Base-by-base conservation (phyloP, 2,113 vertebrate genomes). In the Artemisiospiza belli region DNA sequence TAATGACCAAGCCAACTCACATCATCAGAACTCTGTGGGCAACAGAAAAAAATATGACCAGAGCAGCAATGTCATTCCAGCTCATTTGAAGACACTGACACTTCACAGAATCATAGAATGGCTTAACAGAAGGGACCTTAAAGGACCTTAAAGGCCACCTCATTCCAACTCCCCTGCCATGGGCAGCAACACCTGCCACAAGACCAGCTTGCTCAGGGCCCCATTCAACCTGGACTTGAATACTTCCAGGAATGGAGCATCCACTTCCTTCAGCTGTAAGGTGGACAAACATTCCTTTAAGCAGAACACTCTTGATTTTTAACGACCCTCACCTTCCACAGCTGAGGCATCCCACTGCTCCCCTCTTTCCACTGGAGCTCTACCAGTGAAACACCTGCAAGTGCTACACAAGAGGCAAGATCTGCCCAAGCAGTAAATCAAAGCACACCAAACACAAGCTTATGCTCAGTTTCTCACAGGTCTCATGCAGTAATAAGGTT, bases 21-120 rank as follows among this genome's bases (percentile, higher is more conserved):
- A 57, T 11, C 6, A 43, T 3, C 10, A 1, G 15, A 59, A 25
- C n/a, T 46, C 88, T n/a, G 6, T 0, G 1, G 14, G 41, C 12
- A 82, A 35, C 4, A 33, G 11, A 43, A 54, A 25, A 62, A 46
- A 30, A 9, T 1, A 5, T 2, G 8, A 49, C 5, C 49, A 52
- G 27, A 52, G 67, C 37, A 86, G 25, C 58, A 25, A 21, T 1
- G 13, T 11, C 41, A 41, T 10, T 76, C 14, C 8, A 54, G 35
- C 49, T 69, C 4, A 17, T 23, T 2, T 43, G 30, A 79, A 59
- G 31, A 52, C 16, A 59, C 15, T 10, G 12, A 64, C 24, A 24
- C 12, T 49, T 66, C 27, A 49, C 0, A 43, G 37, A 52, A 74
- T 10, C 31, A 64, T 0, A 43, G 33, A 52, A 74, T 8, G 8